Evolutionary conservation across 2,888 invertebrate genomes (phyloP).

Genomic region (Ormia ochracea): DNA sequence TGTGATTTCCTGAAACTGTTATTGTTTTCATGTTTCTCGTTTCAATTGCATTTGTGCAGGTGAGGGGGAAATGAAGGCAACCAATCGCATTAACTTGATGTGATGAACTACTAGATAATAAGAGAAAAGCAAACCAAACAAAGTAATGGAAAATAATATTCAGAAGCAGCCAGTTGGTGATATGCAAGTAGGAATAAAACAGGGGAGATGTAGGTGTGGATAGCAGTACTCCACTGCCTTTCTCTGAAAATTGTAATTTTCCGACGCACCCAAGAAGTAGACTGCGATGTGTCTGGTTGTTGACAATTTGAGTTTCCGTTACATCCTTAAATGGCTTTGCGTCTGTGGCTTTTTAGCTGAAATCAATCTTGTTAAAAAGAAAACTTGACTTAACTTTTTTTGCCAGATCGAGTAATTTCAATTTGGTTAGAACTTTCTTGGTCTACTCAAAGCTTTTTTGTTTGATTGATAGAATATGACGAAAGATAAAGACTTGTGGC

Average conservation of each 20-base stretch:
- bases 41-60: slow-evolving; percentile 8
- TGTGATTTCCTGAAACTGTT: slow-evolving; percentile 22
- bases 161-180: slow-evolving; percentile 26
- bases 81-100: slow-evolving; percentile 20
- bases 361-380: too few species aligned
- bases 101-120: slow-evolving; percentile 35
- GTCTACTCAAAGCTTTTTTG: not conserved
- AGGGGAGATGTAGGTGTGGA: too few species aligned
- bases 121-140: not conserved
- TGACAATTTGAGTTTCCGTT: too few species aligned
- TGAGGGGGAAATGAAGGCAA: not conserved
- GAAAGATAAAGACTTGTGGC: too few species aligned
- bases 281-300: too few species aligned
- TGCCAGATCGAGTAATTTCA: not conserved
- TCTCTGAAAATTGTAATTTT: too few species aligned
- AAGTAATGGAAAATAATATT: not conserved
- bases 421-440: slow-evolving; percentile 7
- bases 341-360: too few species aligned
- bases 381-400: slow-evolving; percentile 29
- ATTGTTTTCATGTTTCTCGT: not conserved
- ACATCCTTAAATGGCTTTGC: too few species aligned
- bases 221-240: too few species aligned
- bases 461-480: not conserved
- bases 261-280: too few species aligned
- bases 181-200: slow-evolving; percentile 12